Evolutionary conservation across 2,797 vertebrate genomes (phyloP), one percentile per base, ranked within the genome.

Genomic region (Propithecus deckenii): DNA sequence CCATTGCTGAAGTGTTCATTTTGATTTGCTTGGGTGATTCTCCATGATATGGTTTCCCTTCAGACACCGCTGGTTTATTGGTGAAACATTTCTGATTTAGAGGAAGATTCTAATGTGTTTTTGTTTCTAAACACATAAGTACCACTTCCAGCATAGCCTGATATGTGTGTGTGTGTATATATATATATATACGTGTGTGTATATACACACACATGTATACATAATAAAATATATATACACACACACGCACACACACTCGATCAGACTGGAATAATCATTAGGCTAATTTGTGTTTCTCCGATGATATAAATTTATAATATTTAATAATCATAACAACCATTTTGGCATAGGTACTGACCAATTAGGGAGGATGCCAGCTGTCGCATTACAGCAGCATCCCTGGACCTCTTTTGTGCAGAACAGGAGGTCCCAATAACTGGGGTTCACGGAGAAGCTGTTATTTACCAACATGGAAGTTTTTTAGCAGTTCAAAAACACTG

Each of bases 71-170:
- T 25, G 30, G 43, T 32, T 93, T 88, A 90, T n/a, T 89, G 76
- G 55, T 38, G 72, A 96, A 78, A 86, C 85, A 92, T 71, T 57
- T 78, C 74, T 94, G 78, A 95, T 92, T 86, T 67, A 89, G 35
- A 59, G 46, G 85, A 30, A 85, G 46, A 83, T 1, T 63, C 35
- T 35, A 38, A 32, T 71, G 30, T 41, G 23, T 18, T 91, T 96
- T 75, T 46, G 4, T 67, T 89, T 91, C 96, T 81, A 81, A 96
- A 63, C 9, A 76, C 10, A 0, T n/a, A 69, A 76, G 41, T 50
- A 22, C 28, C 23, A 48, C 17, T 4, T 87, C 69, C 10, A 69
- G 46, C 38, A 86, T 0, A 85, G 65, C 72, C 71, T 67, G 28
- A 65, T 65, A 50, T 4, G 38, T 38, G 38, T 38, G 28, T 46